Evolutionary conservation across 30 jellyfish, hydroid and myxozoan genomes (phyloP), one percentile per base, ranked within the genome.

Genomic region (Turritopsis rubra): DNA sequence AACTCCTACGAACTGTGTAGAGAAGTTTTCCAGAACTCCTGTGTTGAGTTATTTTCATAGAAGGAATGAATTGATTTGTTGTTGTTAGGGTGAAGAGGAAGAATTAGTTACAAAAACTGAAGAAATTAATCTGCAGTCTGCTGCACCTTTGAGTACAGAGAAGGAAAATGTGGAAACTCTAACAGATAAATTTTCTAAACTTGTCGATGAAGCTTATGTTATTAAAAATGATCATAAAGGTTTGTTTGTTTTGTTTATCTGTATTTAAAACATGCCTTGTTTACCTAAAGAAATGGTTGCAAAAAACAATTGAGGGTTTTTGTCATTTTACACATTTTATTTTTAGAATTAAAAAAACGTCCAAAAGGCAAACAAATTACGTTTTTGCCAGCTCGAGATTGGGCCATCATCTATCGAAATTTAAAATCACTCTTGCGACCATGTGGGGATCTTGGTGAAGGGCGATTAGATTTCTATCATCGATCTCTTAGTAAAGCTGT

Each of bases 371-470:
- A 93, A 84, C 96, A 93, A 77, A 84, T 93, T 24, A 73, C 24
- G 16, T 93, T 93, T 30, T 84, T 92, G 54, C 95, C 98, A 22
- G 98, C 98, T 18, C 68, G 96, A 28, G 96, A 92, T 65, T 92
- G 98, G 98, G 98, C 98, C 54, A 81, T 92, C 52, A 88, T 92
- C 18, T 92, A 92, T 74, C 85, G 98, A 31, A 92, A 92, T 74
- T 75, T 92, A 52, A 92, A 92, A 70, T 92, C 87, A 22, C 66
- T 92, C 75, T 87, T 92, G 28, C 89, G 96, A 68, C 98, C 98
- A 0, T 92, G 98, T 78, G 98, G 98, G 0, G 98, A 92, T 71
- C 88, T 92, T 29, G 98, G 98, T 13, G 98, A 92, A 83, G 98
- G 98, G 0, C 91, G 98, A 13, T 73, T 92, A 75, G 98, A 92